Evolutionary conservation across 2,797 vertebrate species (phyloP), one percentile per base, ranked within the genome.

Genomic region (Arrhamphus sclerolepis): DNA sequence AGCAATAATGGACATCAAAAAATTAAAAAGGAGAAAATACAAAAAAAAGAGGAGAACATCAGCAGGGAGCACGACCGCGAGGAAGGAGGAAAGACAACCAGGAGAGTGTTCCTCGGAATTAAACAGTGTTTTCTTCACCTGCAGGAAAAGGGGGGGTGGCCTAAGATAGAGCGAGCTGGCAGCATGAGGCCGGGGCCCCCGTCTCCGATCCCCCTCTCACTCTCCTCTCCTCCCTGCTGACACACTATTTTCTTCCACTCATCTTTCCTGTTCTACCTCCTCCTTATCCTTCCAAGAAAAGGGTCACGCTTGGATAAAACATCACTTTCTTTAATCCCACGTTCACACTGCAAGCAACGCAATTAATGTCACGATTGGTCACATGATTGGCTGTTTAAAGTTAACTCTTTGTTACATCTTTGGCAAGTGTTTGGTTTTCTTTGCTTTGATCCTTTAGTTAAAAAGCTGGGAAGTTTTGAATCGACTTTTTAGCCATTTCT

Each of bases 201-300:
- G 58, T 47, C 82, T 60, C 77, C 22, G 29, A 64, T 43, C 79
- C 79, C 72, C 78, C 80, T 75, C 85, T 81, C 80, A 77, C 76
- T 53, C 53, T 54, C 82, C 78, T 78, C 82, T 78, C 83, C 84
- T 83, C 59, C 79, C 80, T 29, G 38, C 86, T 83, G 73, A 83
- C 78, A 56, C 72, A 70, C 70, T 72, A 48, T 57, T 43, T 41
- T 20, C 39, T 22, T 68, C 75, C 78, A 82, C 66, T 80, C 62
- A 60, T 62, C 71, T 66, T 70, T 70, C 72, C 72, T 77, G 75
- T 81, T 79, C 88, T 78, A 78, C 86, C 89, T 86, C 89, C 69
- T 66, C 65, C 61, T 44, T 44, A 8, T 49, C 48, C 7, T 42
- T 16, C 50, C 17, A 24, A 39, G 69, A 24, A 26, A 57, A 63